Conservation (phyloP, 2,113 vertebrate species). For the Rhabdornis inornatus region DNA sequence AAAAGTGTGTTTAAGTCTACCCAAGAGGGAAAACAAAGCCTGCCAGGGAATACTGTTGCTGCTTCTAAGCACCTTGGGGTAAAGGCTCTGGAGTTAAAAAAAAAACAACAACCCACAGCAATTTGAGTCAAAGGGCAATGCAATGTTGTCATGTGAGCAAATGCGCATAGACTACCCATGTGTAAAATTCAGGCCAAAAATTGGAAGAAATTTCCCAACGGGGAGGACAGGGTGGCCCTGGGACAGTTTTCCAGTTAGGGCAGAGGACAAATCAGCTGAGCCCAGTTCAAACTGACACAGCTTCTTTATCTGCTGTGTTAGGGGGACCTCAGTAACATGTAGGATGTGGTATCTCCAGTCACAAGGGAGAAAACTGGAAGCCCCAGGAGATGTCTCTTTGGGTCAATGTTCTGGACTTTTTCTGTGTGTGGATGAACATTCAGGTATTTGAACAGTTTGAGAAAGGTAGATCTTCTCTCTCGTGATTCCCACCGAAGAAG, state of each 20-base stretch:
- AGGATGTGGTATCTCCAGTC: fast-evolving
- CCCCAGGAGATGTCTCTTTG: neutral
- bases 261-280: neutral
- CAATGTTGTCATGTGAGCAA: neutral
- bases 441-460: neutral
- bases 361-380: neutral
- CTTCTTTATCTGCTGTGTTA: neutral
- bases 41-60: neutral
- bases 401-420: neutral
- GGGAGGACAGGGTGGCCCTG: neutral
- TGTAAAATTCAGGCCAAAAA: neutral
- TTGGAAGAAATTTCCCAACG: neutral
- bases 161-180: neutral
- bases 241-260: neutral
- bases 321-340: neutral
- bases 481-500: neutral
- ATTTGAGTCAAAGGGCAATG: neutral
- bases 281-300: neutral
- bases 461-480: neutral
- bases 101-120: neutral
- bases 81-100: neutral
- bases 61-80: neutral
- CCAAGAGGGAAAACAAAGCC: neutral
- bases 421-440: neutral
- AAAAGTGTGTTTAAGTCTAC: neutral